Evolutionary conservation across 1,140 invertebrate genomes (phyloP).

Genomic region (Zeugodacus cucurbitae): DNA sequence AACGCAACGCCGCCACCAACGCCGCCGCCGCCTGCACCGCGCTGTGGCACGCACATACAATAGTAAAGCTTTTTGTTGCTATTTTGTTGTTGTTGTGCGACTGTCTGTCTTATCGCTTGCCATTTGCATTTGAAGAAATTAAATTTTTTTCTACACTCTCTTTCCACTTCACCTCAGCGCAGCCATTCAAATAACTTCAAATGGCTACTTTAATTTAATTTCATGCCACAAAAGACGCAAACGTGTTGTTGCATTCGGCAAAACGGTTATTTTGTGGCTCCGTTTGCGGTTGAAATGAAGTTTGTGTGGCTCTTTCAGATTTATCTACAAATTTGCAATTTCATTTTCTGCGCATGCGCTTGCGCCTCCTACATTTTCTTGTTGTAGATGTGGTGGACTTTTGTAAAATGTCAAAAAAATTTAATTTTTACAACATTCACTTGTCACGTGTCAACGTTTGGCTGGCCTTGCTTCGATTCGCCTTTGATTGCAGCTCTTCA

Average conservation of each 20-base stretch:
- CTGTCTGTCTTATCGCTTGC: background rate
- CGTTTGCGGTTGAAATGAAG: background rate
- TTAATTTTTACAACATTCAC: constrained; percentile 29
- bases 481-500: constrained; percentile 15
- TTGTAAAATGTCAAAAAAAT: constrained; percentile 32
- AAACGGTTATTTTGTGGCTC: background rate
- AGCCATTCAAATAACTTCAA: background rate
- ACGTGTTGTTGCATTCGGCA: background rate
- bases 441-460: constrained; percentile 9
- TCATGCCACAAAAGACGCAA: background rate
- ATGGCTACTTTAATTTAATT: constrained; percentile 18
- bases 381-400: background rate
- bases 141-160: background rate
- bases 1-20: background rate
- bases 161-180: background rate
- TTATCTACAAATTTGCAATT: background rate
- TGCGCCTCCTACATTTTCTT: background rate
- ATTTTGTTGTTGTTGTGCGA: background rate
- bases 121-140: constrained; percentile 2
- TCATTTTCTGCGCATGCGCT: background rate
- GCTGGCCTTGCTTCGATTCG: background rate
- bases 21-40: background rate
- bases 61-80: too few species aligned
- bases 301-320: background rate
- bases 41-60: background rate